Percentiles rank a stretch among this genome's conserved stretches.
phyloP scores from a whole-genome alignment of 2,888 invertebrate species.

The Ethmia dodecea region DNA sequence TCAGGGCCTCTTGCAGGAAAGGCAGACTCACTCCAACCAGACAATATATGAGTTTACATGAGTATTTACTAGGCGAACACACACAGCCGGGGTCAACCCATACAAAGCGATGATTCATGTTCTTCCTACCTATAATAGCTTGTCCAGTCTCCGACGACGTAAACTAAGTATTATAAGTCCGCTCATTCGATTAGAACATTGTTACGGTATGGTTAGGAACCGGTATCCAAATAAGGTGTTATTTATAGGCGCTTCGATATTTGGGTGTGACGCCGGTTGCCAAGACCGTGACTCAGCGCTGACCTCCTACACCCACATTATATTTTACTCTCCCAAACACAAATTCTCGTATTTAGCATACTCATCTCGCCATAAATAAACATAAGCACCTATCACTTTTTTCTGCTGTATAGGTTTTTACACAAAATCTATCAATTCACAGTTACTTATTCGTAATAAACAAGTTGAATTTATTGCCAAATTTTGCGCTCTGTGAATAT shows the following conservation, averaged over 20 bases:
- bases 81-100: too few relatives aligned
- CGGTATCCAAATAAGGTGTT: slow-evolving; percentile 34
- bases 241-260: slow-evolving; percentile 42
- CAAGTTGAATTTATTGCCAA: slow-evolving; percentile 12
- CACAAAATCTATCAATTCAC: slow-evolving; percentile 24
- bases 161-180: too few relatives aligned
- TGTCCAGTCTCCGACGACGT: too few relatives aligned
- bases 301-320: slow-evolving; percentile 41
- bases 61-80: too few relatives aligned
- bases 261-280: slow-evolving; percentile 43
- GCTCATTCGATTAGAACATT: too few relatives aligned
- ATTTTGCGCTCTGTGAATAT: slow-evolving; percentile 11
- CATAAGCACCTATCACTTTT: slow-evolving; percentile 24
- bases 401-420: slow-evolving; percentile 22
- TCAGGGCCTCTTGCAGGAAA: too few relatives aligned
- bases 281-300: slow-evolving; percentile 50
- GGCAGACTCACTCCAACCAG: too few relatives aligned
- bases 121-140: too few relatives aligned
- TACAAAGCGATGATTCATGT: too few relatives aligned
- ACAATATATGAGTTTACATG: too few relatives aligned
- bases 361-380: slow-evolving; percentile 35
- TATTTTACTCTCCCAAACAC: slow-evolving; percentile 29
- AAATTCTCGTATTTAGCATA: slow-evolving; percentile 38
- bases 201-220: slow-evolving; percentile 29
- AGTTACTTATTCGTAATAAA: slow-evolving; percentile 22